Percentiles rank a stretch among this genome's conserved stretches.
Conservation (phyloP, 2,797 vertebrate genomes). For the Knipowitschia caucasica region DNA sequence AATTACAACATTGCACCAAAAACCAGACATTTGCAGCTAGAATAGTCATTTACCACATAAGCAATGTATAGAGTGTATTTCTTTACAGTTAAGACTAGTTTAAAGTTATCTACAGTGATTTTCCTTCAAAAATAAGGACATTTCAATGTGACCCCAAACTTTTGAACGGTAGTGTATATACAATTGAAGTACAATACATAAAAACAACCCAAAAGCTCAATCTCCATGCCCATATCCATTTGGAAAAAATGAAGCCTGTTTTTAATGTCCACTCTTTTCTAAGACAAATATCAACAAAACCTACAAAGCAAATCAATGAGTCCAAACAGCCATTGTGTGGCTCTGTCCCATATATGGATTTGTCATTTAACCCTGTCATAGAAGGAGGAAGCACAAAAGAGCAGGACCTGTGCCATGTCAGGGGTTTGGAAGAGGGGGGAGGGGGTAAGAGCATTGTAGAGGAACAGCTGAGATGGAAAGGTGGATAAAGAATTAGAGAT, state of each 20-base stretch:
- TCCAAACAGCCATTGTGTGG: constrained; percentile 14
- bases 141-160: no score
- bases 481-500: constrained; percentile 30
- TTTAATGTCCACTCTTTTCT: neutral
- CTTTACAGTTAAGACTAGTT: no score
- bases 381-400: constrained; percentile 51
- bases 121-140: no score
- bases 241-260: neutral
- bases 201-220: neutral
- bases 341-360: constrained; percentile 42
- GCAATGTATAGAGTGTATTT: no score
- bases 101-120: no score
- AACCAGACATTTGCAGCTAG: no score
- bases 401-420: constrained; percentile 55
- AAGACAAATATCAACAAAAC: constrained; percentile 1
- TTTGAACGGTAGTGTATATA: no score
- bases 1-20: no score
- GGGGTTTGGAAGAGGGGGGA: constrained; percentile 38
- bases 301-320: constrained; percentile 9
- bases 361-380: constrained; percentile 49
- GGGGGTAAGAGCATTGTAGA: constrained; percentile 22
- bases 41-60: no score
- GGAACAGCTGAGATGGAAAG: constrained; percentile 20
- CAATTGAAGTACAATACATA: no score
- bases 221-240: no score